These are phyloP conservation scores for Microctonus hyperodae DNA, from an alignment of 2,888 invertebrate species.

Conservation along the genomic window DNA sequence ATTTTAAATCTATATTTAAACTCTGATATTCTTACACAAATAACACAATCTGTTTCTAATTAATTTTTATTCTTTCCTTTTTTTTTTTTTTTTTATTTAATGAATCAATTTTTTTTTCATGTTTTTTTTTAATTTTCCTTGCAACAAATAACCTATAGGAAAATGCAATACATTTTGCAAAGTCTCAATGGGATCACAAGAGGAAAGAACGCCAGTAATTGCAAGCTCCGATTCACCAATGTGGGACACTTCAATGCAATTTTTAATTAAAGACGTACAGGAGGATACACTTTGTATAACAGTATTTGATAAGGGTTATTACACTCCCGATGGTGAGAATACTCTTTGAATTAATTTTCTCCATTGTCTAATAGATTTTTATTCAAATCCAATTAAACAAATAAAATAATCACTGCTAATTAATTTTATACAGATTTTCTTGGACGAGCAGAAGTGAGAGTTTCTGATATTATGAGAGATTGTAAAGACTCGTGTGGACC, in stretches of 20 bases:
- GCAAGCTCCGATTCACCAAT: constrained; percentile 68
- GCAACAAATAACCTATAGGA: constrained; percentile 58
- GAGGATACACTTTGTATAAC: constrained; percentile 75
- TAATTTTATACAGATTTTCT: constrained; percentile 69
- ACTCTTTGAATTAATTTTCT: constrained; percentile 20
- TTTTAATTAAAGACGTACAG: constrained; percentile 72
- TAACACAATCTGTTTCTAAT: neutral
- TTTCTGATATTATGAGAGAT: constrained; percentile 70
- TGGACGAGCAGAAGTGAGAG: constrained; percentile 74
- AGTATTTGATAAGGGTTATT: constrained; percentile 75
- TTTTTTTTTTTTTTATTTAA: too few species aligned
- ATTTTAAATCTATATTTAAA: neutral
- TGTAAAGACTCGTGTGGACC: constrained; percentile 69
- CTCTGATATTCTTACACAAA: neutral
- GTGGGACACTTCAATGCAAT: constrained; percentile 82
- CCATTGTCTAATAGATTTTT: neutral
- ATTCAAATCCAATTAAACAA: constrained; percentile 12
- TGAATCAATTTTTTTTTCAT: too few species aligned
- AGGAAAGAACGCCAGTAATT: constrained; percentile 71
- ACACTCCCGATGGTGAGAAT: constrained; percentile 74
- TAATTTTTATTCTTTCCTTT: too few species aligned
- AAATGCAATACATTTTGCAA: constrained; percentile 78
- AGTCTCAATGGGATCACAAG: constrained; percentile 76
- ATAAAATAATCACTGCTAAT: constrained; percentile 34
- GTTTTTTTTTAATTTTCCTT: neutral